Conservation (phyloP, 2,113 vertebrate genomes). For the Gallinago undulata region DNA sequence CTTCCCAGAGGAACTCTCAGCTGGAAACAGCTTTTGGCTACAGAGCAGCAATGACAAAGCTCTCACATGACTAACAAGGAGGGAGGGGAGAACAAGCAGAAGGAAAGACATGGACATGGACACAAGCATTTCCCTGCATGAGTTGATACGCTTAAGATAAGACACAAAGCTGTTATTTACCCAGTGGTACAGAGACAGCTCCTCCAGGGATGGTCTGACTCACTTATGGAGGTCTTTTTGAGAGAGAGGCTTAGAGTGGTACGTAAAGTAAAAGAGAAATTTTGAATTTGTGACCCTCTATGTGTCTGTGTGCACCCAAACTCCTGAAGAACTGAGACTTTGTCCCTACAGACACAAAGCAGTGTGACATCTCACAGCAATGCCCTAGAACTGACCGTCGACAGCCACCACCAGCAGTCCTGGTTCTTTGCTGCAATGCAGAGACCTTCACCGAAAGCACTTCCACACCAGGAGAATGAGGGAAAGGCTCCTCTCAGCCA, state of each 20-base stretch:
- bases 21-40: not conserved
- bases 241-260: not conserved
- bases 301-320: not conserved
- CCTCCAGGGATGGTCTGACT: not conserved
- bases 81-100: not conserved
- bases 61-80: accelerated
- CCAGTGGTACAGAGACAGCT: not conserved
- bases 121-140: not conserved
- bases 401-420: not conserved
- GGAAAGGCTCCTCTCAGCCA: not conserved
- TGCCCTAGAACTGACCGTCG: not conserved
- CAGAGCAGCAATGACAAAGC: not conserved
- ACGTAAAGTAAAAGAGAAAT: not conserved
- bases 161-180: not conserved
- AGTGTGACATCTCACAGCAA: not conserved
- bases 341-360: not conserved
- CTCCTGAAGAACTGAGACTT: not conserved
- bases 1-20: not conserved
- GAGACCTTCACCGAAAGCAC: not conserved
- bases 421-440: not conserved
- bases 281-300: not conserved
- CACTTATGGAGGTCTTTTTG: not conserved
- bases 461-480: not conserved
- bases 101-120: not conserved
- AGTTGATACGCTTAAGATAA: not conserved